Base-by-base conservation (phyloP, 2,888 invertebrate genomes). In the Trilocha varians region DNA sequence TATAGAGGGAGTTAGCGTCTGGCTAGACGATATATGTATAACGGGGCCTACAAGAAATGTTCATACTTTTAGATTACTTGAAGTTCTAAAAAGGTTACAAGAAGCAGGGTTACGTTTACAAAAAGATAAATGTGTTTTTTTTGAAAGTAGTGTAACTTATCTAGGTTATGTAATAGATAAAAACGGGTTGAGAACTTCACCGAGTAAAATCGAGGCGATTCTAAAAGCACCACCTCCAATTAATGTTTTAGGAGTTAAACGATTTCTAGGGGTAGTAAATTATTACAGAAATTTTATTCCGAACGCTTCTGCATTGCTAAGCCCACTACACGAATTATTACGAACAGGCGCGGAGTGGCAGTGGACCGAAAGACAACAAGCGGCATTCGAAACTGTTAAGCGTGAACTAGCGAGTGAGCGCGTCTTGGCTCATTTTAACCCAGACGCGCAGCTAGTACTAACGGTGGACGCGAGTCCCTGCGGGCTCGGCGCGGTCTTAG, bases 271-370 rank as follows among this genome's bases (percentile, higher is more conserved):
- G 0, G 16, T 60, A 0, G 44, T 54, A 2, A 59, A 57, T 46
- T 59, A 58, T 41, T 58, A 59, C 39, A 44, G 55, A 13, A 52
- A 51, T 45, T 57, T 57, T 43, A 48, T 58, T 25, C 58, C 55
- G 0, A 47, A 51, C 18, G 53, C 53, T 3, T 53, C 56, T 0
- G 13, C 48, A 0, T 8, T 51, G 4, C 33, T 59, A 13, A 42
- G 34, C 13, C 53, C 60, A 0, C 41, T 59, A 1, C 49, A 57
- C 25, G 42, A 48, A 32, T 33, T 48, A 32, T 8, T 49, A 2
- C 37, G 40, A n/a, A 34, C 32, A 6, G 47, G 39, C 5, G 36
- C 38, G 3, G 3, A 16, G 13, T 44, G 44, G 43, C 15, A 41
- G 17, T 52, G 52, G 49, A 37, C 35, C 2, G 42, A 42, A 14